phyloP scores from a whole-genome alignment of 2,888 invertebrate genomes.

The Ptilodon capucinus region DNA sequence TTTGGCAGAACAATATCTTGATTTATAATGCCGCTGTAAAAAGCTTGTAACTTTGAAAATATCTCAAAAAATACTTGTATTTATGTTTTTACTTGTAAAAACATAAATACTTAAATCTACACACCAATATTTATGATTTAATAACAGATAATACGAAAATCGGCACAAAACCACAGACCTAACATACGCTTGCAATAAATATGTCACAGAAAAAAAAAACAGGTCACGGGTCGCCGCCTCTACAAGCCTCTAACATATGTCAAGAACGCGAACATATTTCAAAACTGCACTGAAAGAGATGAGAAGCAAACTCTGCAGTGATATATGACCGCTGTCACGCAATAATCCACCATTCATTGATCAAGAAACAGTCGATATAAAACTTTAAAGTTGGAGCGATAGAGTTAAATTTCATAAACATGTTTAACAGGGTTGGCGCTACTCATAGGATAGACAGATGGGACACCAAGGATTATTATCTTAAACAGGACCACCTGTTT shows the following conservation, averaged over 20 bases:
- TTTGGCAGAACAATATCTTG: too few relatives aligned
- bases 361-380: not conserved
- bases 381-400: not conserved
- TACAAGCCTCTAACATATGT: slow-evolving; percentile 63
- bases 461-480: slow-evolving; percentile 70
- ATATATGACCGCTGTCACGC: not conserved
- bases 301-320: slow-evolving; percentile 20
- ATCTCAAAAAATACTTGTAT: too few relatives aligned
- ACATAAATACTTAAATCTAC: too few relatives aligned
- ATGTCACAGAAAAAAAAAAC: slow-evolving; percentile 38
- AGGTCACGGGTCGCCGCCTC: slow-evolving; percentile 56
- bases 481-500: slow-evolving; percentile 77
- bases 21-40: too few relatives aligned
- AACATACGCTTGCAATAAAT: slow-evolving; percentile 19
- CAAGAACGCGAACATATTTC: slow-evolving; percentile 58
- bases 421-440: slow-evolving; percentile 33
- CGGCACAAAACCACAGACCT: not conserved
- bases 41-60: too few relatives aligned
- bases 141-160: not conserved
- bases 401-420: not conserved
- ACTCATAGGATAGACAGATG: slow-evolving; percentile 67
- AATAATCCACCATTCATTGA: not conserved
- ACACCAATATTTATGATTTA: not conserved
- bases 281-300: slow-evolving; percentile 40
- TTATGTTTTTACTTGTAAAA: too few relatives aligned